These are phyloP conservation scores for Crossoptilon crossoptilon DNA, from an alignment of 2,797 vertebrate genomes.

Conservation along the genomic window DNA sequence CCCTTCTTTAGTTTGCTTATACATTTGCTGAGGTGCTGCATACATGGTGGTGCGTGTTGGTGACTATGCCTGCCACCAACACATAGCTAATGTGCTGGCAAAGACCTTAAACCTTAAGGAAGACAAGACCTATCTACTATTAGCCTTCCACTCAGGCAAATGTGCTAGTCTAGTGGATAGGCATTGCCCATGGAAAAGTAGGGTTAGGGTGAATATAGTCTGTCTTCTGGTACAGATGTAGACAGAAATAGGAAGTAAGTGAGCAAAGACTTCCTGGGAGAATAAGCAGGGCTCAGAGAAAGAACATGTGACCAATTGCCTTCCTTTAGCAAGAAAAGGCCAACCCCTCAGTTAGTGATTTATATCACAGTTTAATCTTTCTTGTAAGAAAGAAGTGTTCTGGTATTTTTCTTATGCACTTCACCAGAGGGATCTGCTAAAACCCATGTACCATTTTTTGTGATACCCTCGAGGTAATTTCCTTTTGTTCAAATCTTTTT, in stretches of 20 bases:
- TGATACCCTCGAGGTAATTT: slow-evolving; percentile 20
- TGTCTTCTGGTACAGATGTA: neutral
- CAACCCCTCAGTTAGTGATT: slow-evolving; percentile 14
- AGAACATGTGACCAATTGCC: neutral
- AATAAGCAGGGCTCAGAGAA: slow-evolving; percentile 7
- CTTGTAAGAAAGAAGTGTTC: neutral
- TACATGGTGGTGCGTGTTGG: neutral
- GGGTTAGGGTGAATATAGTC: neutral
- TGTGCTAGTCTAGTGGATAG: neutral
- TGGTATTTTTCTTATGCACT: neutral
- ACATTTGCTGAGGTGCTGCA: neutral
- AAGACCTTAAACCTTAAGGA: neutral
- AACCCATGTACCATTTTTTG: neutral
- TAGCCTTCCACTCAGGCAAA: accelerated
- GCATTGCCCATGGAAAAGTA: neutral
- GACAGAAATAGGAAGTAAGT: slow-evolving; percentile 14
- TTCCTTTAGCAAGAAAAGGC: neutral
- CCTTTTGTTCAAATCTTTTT: neutral
- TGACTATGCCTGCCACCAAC: neutral
- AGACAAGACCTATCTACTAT: neutral
- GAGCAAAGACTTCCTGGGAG: slow-evolving; percentile 35
- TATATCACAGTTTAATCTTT: slow-evolving; percentile 22
- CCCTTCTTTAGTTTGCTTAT: neutral
- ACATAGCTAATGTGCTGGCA: accelerated
- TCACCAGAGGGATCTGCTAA: slow-evolving; percentile 38